Base-by-base conservation (phyloP, 1,140 invertebrate genomes). In the Hirudo medicinalis region DNA sequence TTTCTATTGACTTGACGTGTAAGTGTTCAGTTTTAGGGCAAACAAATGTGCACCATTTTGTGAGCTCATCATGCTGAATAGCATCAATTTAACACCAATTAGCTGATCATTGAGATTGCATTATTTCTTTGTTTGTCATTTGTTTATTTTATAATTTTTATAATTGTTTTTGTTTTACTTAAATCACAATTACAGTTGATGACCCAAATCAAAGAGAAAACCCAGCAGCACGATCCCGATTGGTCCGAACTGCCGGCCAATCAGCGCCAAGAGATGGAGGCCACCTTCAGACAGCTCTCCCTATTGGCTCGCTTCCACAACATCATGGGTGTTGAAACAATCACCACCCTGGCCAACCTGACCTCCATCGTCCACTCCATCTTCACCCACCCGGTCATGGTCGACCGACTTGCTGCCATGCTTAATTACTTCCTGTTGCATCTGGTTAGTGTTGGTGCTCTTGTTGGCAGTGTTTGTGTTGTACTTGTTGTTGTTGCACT, bases 381-480 rank as follows among this genome's bases (percentile, higher is more conserved):
- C 29, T 94, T 96, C 82, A 92, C 89, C 77, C 91, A 96, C 80
- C 86, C 87, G 13, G 90, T 91, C 15, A 89, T 97, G 85, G 91
- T 95, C 0, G 92, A 96, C 81, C 86, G 94, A 32, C 89, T 97
- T 69, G 92, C 92, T 8, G 86, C 89, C 19, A 97, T 97, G 93
- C 85, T 97, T 29, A 97, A 97, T 83, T 95, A 97, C 82, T 94
- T 97, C 78, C 82, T 97, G 11, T 80, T 90, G 25, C 88, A 94
- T 81, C 83, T 97, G 67, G 22, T 63, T 67, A 27, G n/a, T 69
- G 11, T 29, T 13, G 66, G 11, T 67, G 54, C 54, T 57, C 20
- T 25, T 57, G 54, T 57, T 9, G 54, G 20, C 20, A 9, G 20
- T n/a, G 54, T 57, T 57, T 57, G 20, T 57, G 9, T 57, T 57